A percentile compares a stretch with the other conserved stretches of the same genome.
Evolutionary conservation across 2,113 vertebrate species (phyloP).

Genomic region (Calypte anna): DNA sequence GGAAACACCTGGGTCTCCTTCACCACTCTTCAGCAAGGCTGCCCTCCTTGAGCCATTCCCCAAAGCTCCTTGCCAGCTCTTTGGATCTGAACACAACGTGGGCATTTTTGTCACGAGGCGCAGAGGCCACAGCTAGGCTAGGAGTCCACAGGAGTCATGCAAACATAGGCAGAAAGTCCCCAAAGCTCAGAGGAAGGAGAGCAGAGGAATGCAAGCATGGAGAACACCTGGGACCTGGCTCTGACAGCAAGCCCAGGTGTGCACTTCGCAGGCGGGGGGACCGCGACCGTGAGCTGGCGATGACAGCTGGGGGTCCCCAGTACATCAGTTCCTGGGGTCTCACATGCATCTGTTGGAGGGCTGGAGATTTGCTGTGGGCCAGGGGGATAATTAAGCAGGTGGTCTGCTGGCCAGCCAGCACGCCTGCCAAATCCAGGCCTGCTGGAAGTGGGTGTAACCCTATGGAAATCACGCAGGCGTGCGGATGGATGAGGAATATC

Average conservation of each 20-base stretch:
- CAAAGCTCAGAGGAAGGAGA: conserved; percentile 32
- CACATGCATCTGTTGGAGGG: background rate
- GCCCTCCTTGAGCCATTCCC: background rate
- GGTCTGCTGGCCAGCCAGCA: background rate
- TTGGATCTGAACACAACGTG: rapidly evolving
- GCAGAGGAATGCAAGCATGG: background rate
- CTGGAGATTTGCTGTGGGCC: background rate
- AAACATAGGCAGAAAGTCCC: background rate
- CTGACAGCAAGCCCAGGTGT: conserved; percentile 47
- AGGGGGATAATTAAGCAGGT: conserved; percentile 7
- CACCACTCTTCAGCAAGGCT: background rate
- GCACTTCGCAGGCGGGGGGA: background rate
- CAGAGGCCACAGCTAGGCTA: background rate
- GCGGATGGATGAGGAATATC: background rate
- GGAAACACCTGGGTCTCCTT: background rate
- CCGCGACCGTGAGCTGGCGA: rapidly evolving
- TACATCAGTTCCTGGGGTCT: conserved; percentile 1
- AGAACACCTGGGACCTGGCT: background rate
- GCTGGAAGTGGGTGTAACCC: background rate
- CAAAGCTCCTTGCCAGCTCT: background rate
- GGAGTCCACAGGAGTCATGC: background rate
- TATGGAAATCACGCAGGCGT: background rate
- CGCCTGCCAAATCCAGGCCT: background rate
- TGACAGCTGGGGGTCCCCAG: background rate
- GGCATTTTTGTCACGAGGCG: background rate